Conservation (phyloP, 2,113 vertebrate species). For the Tyrannus savana region DNA sequence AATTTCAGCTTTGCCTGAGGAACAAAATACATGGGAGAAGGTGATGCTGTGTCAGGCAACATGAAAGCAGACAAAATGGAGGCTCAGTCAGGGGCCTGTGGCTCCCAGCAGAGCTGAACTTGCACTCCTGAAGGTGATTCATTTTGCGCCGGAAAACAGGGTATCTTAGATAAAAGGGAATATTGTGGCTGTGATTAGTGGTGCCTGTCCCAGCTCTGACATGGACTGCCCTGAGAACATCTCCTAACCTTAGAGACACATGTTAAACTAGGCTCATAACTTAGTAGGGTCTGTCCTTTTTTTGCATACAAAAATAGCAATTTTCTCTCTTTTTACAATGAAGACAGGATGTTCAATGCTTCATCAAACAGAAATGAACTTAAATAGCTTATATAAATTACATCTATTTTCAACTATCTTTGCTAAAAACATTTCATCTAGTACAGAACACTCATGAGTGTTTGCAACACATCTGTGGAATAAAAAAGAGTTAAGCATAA, state of each 20-base stretch:
- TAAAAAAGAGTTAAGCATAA: slow-evolving; percentile 30
- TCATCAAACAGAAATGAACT: not conserved
- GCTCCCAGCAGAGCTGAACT: not conserved
- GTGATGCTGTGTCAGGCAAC: accelerated
- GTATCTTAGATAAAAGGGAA: not conserved
- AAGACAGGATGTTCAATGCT: not conserved
- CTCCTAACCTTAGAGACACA: not conserved
- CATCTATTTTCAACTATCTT: slow-evolving; percentile 2
- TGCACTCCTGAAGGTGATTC: not conserved
- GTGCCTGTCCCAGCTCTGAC: not conserved
- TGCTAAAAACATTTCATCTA: slow-evolving; percentile 38
- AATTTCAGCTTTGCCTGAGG: not conserved
- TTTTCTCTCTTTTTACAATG: not conserved
- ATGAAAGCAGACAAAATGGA: not conserved
- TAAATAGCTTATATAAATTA: slow-evolving; percentile 15
- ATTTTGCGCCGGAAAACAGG: not conserved
- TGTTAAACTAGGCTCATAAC: not conserved
- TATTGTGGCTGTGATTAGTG: not conserved
- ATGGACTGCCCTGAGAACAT: not conserved
- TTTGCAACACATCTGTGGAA: slow-evolving; percentile 49
- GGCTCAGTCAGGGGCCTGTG: not conserved
- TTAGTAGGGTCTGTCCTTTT: not conserved
- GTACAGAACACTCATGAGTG: slow-evolving; percentile 1
- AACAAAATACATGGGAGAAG: not conserved
- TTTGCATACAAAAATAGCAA: not conserved